phyloP scores from a whole-genome alignment of 2,888 invertebrate species.

The Formica aserva region DNA sequence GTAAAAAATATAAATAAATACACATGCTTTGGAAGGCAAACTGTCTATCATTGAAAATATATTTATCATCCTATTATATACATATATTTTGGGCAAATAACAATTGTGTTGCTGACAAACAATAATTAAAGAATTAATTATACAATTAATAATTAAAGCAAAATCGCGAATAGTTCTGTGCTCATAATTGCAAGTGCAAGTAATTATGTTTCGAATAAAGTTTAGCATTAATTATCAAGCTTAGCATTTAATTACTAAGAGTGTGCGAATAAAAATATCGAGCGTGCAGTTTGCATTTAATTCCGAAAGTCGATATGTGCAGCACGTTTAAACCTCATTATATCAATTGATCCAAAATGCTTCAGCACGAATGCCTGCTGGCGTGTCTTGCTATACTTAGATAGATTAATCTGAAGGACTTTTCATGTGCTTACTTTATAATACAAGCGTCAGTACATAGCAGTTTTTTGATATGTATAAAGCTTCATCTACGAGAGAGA shows the following conservation, averaged over 20 bases:
- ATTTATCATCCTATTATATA: background rate
- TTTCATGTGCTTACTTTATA: conserved; percentile 1
- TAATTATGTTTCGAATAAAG: background rate
- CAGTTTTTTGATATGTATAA: background rate
- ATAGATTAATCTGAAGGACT: conserved; percentile 42
- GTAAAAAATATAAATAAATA: background rate
- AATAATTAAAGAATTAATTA: background rate
- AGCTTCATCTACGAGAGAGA: background rate
- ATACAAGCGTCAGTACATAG: background rate
- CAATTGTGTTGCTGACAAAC: background rate
- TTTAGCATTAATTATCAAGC: background rate
- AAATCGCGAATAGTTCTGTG: background rate
- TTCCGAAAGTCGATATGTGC: conserved; percentile 38
- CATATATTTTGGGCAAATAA: background rate
- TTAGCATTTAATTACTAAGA: background rate
- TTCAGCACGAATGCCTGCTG: conserved; percentile 10
- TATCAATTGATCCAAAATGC: conserved; percentile 48
- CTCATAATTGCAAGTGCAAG: background rate
- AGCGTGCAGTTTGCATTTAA: background rate
- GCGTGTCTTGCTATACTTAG: conserved; percentile 15
- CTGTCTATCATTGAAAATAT: background rate
- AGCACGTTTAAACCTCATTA: conserved; percentile 43
- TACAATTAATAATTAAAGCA: background rate
- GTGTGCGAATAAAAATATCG: background rate
- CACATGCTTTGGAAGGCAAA: background rate